Conservation (phyloP, 2,888 invertebrate genomes). For the Tineola bisselliella region DNA sequence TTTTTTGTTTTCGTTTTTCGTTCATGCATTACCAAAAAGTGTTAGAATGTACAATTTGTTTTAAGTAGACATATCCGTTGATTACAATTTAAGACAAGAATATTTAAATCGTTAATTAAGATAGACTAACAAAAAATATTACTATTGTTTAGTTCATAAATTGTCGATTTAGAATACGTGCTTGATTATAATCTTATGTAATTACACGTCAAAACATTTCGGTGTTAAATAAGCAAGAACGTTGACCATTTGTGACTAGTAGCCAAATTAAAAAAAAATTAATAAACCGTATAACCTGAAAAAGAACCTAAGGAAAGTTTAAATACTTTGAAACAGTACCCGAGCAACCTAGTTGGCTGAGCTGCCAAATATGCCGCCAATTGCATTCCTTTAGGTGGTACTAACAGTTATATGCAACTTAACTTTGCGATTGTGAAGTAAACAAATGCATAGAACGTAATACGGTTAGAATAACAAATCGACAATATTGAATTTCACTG, state of each 20-base stretch:
- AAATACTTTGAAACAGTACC: too few relatives aligned
- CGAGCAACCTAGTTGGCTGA: neutral
- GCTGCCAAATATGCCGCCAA: neutral
- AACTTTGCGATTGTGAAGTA: constrained; percentile 11
- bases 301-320: too few relatives aligned
- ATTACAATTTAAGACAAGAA: neutral
- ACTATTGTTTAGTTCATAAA: neutral
- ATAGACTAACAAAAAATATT: neutral
- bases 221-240: neutral
- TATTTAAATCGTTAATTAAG: neutral
- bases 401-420: constrained; percentile 7
- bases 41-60: neutral
- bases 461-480: neutral
- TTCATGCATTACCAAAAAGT: neutral
- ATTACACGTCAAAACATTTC: too few relatives aligned
- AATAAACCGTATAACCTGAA: too few relatives aligned
- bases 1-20: too few relatives aligned
- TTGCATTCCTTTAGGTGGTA: neutral
- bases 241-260: neutral
- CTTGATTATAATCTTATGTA: neutral
- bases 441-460: neutral
- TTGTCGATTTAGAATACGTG: neutral
- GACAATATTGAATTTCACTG: too few relatives aligned
- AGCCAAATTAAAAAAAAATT: too few relatives aligned
- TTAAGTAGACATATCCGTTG: neutral